These are phyloP conservation scores for Clavelina lepadiformis DNA, from an alignment of 23 tunicate species.

Conservation along the genomic window DNA sequence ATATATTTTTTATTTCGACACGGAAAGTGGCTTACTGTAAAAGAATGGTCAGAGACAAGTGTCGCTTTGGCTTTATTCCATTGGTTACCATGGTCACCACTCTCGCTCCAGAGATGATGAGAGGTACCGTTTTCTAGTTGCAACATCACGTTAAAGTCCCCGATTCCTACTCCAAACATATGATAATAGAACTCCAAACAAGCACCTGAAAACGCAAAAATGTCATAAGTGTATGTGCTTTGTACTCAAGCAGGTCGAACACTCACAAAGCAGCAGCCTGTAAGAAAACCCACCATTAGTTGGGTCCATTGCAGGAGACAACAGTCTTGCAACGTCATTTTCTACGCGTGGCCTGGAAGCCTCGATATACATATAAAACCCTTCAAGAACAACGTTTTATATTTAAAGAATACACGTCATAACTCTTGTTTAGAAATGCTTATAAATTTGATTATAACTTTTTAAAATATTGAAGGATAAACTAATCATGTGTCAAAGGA, in stretches of 20 bases:
- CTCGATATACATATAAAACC: conserved; percentile 72
- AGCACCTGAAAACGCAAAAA: conserved; percentile 36
- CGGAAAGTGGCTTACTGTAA: conserved; percentile 57
- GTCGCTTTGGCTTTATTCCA: conserved; percentile 55
- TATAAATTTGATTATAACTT: no score
- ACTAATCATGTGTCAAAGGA: no score
- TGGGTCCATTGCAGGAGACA: conserved; percentile 44
- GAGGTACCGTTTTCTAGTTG: conserved; percentile 5
- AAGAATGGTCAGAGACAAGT: conserved; percentile 20
- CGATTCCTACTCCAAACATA: conserved; percentile 82
- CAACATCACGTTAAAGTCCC: conserved; percentile 44
- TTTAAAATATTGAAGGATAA: no score
- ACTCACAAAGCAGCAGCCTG: background rate
- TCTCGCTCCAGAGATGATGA: conserved; percentile 44
- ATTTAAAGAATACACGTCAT: no score
- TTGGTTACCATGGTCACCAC: conserved; percentile 59
- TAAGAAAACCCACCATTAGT: conserved; percentile 14
- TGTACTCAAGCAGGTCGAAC: background rate
- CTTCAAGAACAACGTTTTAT: conserved; percentile 4
- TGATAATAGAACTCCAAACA: conserved; percentile 76
- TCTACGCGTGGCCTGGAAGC: conserved; percentile 58
- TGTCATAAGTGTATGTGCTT: no score
- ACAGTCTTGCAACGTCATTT: conserved; percentile 51
- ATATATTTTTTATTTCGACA: no score
- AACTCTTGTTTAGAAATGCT: no score